Percentiles rank a stretch among this genome's conserved stretches.
These are phyloP conservation scores for Rhombomys opimus DNA, from an alignment of 2,113 vertebrate species.

Conservation along the genomic window DNA sequence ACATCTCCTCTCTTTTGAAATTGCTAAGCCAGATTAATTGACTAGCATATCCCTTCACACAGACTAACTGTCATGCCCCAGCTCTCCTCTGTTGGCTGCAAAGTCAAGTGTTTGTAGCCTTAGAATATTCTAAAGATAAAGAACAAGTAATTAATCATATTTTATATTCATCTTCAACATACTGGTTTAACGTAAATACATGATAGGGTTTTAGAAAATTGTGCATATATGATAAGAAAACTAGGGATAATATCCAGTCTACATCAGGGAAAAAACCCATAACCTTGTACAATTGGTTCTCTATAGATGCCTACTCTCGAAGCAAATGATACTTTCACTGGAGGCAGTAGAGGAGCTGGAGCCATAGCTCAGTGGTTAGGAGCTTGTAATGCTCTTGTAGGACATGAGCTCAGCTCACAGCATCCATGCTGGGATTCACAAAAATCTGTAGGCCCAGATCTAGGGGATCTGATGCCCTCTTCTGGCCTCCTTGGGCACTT, in stretches of 20 bases:
- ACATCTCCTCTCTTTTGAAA: not conserved
- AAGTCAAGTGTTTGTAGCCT: not conserved
- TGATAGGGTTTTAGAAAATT: not conserved
- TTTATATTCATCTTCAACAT: not conserved
- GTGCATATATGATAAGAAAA: not conserved
- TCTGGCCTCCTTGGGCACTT: not conserved
- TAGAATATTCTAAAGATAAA: conserved; percentile 1
- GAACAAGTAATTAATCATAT: conserved; percentile 18
- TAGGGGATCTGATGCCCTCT: not conserved
- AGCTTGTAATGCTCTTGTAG: not conserved
- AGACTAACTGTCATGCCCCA: not conserved
- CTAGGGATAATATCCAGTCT: not conserved
- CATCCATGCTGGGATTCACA: not conserved
- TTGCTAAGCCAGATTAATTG: not conserved
- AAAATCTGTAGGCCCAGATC: not conserved
- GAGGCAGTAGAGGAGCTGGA: not conserved
- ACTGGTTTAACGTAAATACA: not conserved
- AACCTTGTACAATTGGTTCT: not conserved
- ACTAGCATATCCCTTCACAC: not conserved
- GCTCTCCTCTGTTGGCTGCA: not conserved
- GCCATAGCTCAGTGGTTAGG: not conserved
- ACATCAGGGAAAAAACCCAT: not conserved
- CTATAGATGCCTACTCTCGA: not conserved
- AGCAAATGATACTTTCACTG: not conserved
- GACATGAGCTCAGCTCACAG: not conserved